Conservation (phyloP, 2,113 vertebrate genomes). For the Desmodus rotundus region DNA sequence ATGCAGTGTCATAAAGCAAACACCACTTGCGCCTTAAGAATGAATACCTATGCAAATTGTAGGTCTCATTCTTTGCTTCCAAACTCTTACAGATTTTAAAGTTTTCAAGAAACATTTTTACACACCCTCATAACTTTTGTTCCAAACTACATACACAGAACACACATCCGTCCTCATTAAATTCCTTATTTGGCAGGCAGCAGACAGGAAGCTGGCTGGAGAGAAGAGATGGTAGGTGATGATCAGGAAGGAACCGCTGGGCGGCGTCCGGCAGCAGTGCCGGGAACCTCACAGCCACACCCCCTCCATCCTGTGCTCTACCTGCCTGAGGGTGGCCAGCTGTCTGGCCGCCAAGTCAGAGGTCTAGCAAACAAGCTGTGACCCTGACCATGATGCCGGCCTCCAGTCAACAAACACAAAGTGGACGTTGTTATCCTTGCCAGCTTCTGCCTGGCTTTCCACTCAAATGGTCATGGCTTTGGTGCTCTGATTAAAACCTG, state of each 20-base stretch:
- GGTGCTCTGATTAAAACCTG: not conserved
- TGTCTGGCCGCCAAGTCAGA: not conserved
- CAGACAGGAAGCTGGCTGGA: conserved; percentile 22
- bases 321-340: conserved; percentile 34
- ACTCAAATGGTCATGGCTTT: not conserved
- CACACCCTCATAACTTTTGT: not conserved
- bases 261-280: not conserved
- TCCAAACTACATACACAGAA: not conserved
- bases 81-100: not conserved
- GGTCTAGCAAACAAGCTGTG: conserved; percentile 21
- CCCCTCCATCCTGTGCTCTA: conserved; percentile 43
- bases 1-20: not conserved
- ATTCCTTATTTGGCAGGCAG: not conserved
- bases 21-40: not conserved
- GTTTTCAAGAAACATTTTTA: not conserved
- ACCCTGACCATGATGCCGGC: not conserved
- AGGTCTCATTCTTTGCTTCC: not conserved
- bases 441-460: not conserved
- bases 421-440: not conserved
- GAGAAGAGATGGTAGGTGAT: not conserved
- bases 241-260: conserved; percentile 55
- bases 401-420: not conserved
- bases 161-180: not conserved
- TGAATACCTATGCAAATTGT: not conserved
- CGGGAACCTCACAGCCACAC: not conserved